Evolutionary conservation across 2,888 invertebrate species (phyloP), one percentile per base, ranked within the genome.

Genomic region (Aleiodes testaceus): DNA sequence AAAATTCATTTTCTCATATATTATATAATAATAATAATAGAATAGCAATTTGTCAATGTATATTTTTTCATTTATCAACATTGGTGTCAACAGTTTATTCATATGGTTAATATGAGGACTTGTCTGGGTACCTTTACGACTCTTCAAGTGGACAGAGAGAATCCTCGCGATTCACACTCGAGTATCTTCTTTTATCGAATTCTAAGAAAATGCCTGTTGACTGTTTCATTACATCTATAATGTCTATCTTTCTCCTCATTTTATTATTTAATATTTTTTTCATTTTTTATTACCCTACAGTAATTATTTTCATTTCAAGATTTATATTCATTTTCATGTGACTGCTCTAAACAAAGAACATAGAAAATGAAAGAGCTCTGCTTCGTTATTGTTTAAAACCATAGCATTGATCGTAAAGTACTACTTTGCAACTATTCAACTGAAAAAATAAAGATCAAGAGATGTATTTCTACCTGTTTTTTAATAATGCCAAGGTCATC

Each of bases 391-490:
- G 11, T 16, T 16, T 20, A 20, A 16, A 47, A 65, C 7, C 14
- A 14, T 36, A 18, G 14, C 12, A 11, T 14, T 36, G 16, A 16
- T 49, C 16, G 7, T 55, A 9, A 20, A 20, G 7, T 11, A 11
- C 18, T 50, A 59, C 9, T 59, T 18, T 36, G 36, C 18, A 36
- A 14, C 16, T 7, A 36, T 36, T 36, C 12, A 55, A 36, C 7
- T 11, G 18, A 42, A 42, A 59, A 59, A 42, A 44, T 42, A 53
- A 44, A 66, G 42, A 66, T 20, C 42, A 69, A 7, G 52, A 47
- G 42, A 69, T 66, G 44, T 26, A n/a, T 47, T 65, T 70, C 80
- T 81, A 81, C 80, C 80, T 82, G 81, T 79, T 81, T 76, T 81
- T 53, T 59, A 49, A 42, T 55, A 53, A 55, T 18, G 76, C 73